phyloP scores from a whole-genome alignment of 1,140 invertebrate genomes.

The Ceratina japonica region DNA sequence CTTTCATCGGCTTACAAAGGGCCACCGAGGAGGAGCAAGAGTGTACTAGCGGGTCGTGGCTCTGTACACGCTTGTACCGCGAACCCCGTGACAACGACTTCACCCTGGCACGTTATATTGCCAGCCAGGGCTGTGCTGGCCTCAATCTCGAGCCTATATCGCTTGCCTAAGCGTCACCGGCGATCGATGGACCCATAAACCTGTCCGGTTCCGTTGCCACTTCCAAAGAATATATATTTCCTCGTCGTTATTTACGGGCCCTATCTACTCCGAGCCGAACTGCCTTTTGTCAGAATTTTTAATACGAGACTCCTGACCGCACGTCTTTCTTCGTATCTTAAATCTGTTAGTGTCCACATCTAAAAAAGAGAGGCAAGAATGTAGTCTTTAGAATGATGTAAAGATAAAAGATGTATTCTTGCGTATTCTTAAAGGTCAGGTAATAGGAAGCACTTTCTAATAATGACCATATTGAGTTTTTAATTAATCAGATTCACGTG shows the following conservation, averaged over 20 bases:
- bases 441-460: no score
- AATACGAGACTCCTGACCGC: neutral
- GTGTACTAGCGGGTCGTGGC: conserved; percentile 21
- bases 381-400: no score
- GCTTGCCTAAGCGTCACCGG: conserved; percentile 32
- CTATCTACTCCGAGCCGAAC: neutral
- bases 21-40: conserved; percentile 1
- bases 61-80: conserved; percentile 21
- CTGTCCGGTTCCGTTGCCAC: conserved; percentile 58
- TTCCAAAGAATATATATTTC: conserved; percentile 56
- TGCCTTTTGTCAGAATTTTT: conserved; percentile 11
- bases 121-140: conserved; percentile 38
- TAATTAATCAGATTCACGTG: no score
- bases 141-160: conserved; percentile 64
- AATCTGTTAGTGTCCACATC: no score
- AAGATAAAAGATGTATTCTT: no score
- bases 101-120: conserved; percentile 35
- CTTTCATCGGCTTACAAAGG: conserved; percentile 63
- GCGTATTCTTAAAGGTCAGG: no score
- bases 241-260: conserved; percentile 30
- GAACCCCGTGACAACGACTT: conserved; percentile 46
- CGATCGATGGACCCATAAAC: conserved; percentile 62
- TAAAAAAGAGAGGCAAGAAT: no score
- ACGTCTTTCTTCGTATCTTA: neutral
- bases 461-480: no score